Conservation (phyloP, 2,888 invertebrate genomes). For the Ophion ventricosus region DNA sequence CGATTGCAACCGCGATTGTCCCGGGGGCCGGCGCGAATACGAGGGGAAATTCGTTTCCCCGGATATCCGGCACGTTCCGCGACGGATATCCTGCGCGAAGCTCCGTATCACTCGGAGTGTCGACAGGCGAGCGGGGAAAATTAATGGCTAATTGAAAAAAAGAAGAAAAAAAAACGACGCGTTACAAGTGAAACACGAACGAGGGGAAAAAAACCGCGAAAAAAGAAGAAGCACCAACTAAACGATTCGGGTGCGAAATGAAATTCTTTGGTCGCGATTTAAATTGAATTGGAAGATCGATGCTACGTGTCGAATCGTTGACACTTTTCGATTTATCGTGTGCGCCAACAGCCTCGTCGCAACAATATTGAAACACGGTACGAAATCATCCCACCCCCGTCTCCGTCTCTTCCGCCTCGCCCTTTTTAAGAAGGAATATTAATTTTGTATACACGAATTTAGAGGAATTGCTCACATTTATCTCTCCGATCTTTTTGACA, state of each 20-base stretch:
- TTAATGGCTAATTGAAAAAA: background rate
- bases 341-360: background rate
- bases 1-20: conserved; percentile 8
- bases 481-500: background rate
- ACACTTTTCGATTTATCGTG: conserved; percentile 6
- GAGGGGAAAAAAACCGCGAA: background rate
- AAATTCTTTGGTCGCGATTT: background rate
- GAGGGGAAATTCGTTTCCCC: conserved; percentile 9
- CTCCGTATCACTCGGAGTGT: background rate
- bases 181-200: background rate
- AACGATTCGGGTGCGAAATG: background rate
- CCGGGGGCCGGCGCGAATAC: background rate
- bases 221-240: background rate
- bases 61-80: conserved; percentile 58
- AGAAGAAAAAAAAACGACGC: background rate
- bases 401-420: background rate
- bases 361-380: background rate
- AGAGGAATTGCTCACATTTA: conserved; percentile 4
- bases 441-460: background rate
- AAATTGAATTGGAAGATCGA: background rate
- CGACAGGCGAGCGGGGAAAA: background rate
- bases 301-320: background rate
- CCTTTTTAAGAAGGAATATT: background rate
- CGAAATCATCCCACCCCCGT: background rate
- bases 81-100: conserved; percentile 55